These are phyloP conservation scores for Scaptomyza flava DNA, from an alignment of 2,888 invertebrate species.

Conservation along the genomic window DNA sequence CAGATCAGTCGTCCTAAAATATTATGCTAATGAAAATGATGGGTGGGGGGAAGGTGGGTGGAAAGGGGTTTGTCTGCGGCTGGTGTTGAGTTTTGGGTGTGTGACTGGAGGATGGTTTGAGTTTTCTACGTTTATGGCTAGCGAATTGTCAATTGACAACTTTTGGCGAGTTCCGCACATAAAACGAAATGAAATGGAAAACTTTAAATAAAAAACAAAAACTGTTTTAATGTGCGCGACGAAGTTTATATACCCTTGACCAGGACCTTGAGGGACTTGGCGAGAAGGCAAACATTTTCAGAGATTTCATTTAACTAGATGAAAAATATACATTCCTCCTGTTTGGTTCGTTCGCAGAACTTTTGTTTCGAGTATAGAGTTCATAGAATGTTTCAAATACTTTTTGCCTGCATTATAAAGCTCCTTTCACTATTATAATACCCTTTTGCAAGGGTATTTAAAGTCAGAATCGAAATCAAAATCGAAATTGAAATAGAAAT, in stretches of 20 bases:
- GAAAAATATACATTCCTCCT: no score
- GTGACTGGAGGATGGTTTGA: not conserved
- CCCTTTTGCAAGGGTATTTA: not conserved
- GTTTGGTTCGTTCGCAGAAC: no score
- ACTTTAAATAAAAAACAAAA: slow-evolving; percentile 58
- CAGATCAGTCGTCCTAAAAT: slow-evolving; percentile 53
- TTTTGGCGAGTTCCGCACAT: slow-evolving; percentile 65
- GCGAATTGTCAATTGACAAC: slow-evolving; percentile 71
- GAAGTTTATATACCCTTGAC: not conserved
- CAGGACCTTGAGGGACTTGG: no score
- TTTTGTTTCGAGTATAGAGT: no score
- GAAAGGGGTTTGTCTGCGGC: slow-evolving; percentile 48
- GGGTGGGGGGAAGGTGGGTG: slow-evolving; percentile 6
- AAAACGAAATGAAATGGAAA: slow-evolving; percentile 77
- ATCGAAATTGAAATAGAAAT: slow-evolving; percentile 28
- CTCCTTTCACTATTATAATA: not conserved
- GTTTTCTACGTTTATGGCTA: slow-evolving; percentile 61
- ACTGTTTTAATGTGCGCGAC: not conserved
- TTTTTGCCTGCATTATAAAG: no score
- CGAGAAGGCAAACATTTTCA: no score
- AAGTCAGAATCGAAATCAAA: slow-evolving; percentile 8
- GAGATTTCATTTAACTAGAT: no score
- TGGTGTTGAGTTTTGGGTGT: slow-evolving; percentile 50
- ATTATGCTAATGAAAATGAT: slow-evolving; percentile 79
- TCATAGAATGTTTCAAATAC: no score